Evolutionary conservation across 2,113 vertebrate genomes (phyloP).

Genomic region (Oriolus oriolus): DNA sequence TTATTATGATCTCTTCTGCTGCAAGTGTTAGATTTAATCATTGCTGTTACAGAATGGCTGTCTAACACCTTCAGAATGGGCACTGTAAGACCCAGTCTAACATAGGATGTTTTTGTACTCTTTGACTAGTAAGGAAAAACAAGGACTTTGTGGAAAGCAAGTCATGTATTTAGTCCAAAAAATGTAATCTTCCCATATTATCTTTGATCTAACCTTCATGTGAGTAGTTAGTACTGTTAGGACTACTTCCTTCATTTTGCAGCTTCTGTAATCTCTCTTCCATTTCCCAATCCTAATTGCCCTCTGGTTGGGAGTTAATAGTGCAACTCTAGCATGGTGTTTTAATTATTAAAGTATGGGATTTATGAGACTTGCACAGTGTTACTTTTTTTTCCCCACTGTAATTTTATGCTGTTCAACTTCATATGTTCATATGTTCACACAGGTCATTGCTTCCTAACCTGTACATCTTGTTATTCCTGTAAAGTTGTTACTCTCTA

Average conservation of each 20-base stretch:
- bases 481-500: background rate
- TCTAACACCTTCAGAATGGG: background rate
- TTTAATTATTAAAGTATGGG: background rate
- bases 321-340: background rate
- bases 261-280: background rate
- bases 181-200: background rate
- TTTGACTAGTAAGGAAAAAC: background rate
- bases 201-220: background rate
- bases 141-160: background rate
- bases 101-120: background rate
- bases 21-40: background rate
- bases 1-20: background rate
- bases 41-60: background rate
- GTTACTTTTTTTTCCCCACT: background rate
- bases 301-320: background rate
- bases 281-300: accelerated
- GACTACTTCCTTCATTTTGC: background rate
- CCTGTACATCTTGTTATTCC: background rate
- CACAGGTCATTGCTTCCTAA: background rate
- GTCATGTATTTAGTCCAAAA: background rate
- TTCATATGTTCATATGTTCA: background rate
- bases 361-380: background rate
- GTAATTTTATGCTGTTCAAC: background rate
- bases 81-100: background rate
- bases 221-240: background rate